These are phyloP conservation scores for Ophonus ardosiacus DNA, from an alignment of 2,888 invertebrate species.

Conservation along the genomic window DNA sequence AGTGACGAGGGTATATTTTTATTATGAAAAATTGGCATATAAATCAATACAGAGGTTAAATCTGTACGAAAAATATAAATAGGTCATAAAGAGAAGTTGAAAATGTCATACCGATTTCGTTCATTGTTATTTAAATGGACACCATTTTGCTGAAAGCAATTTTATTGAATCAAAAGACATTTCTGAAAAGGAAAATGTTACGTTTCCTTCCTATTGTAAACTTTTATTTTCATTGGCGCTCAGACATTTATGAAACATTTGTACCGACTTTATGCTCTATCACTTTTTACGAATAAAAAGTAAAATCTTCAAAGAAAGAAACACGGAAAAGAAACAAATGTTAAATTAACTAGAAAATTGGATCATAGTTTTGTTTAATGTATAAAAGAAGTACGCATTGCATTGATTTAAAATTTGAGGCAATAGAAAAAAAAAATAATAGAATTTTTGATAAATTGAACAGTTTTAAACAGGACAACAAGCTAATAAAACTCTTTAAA, in stretches of 20 bases:
- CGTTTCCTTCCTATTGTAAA: neutral
- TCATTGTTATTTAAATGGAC: conserved; percentile 19
- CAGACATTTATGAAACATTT: neutral
- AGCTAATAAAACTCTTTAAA: too few species aligned
- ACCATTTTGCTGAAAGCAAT: neutral
- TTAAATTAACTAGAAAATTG: too few species aligned
- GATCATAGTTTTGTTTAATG: too few species aligned
- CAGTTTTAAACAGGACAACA: too few species aligned
- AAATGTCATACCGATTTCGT: conserved; percentile 12
- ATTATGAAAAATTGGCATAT: conserved; percentile 42
- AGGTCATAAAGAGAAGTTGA: neutral
- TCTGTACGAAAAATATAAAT: conserved; percentile 22
- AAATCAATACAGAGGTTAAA: conserved; percentile 47
- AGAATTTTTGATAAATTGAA: too few species aligned
- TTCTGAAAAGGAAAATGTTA: neutral
- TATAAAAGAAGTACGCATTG: too few species aligned
- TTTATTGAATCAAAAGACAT: conserved; percentile 9
- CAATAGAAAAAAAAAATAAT: too few species aligned
- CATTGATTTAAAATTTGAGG: too few species aligned
- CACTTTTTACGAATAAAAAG: neutral
- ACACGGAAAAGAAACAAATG: neutral
- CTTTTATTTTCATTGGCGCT: neutral
- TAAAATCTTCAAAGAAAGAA: neutral
- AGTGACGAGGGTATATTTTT: conserved; percentile 49
- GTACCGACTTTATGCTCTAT: neutral